Evolutionary conservation across 2,888 invertebrate genomes (phyloP), one percentile per base, ranked within the genome.

Genomic region (Argyresthia albistria): DNA sequence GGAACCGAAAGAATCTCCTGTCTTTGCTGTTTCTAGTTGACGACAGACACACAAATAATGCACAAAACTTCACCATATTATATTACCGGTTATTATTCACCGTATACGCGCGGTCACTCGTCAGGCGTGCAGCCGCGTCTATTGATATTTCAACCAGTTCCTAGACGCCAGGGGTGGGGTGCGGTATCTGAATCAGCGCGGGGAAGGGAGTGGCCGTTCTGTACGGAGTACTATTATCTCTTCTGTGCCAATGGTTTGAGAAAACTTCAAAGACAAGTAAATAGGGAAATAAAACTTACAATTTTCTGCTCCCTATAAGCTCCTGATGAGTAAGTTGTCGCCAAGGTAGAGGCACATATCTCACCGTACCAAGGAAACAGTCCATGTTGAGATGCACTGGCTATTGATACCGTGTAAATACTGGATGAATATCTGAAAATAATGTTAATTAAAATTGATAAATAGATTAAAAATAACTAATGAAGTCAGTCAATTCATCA

Each of bases 281-380:
- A 16, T 8, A 25, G 35, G 35, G 35, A 11, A 10, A 11, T 10
- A 46, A 35, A 35, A 4, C 92, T 90, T 84, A 96, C 97, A 69
- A 97, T 95, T 91, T 95, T 95, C 78, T 95, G 94, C 69, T 96
- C 95, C 59, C 90, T 89, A 68, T 92, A 91, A 50, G 94, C 92
- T 54, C 97, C 97, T 55, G 96, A 95, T 51, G 96, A 96, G 78
- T 96, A 97, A 0, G 97, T 95, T 0, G 95, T 93, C 0, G 96
- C 95, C 62, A 97, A 84, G 0, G 95, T 95, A 0, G 96, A 95
- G 0, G 97, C 91, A 70, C 98, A 98, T 54, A 90, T 90, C 76
- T 98, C 98, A 1, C 95, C 95, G 70, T 97, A 98, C 95, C 95
- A 97, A 10, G 97, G 96, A 67, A 94, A 93, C 70, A 90, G 88